Evolutionary conservation across 2,797 vertebrate genomes (phyloP).

Genomic region (Anguilla obscura): DNA sequence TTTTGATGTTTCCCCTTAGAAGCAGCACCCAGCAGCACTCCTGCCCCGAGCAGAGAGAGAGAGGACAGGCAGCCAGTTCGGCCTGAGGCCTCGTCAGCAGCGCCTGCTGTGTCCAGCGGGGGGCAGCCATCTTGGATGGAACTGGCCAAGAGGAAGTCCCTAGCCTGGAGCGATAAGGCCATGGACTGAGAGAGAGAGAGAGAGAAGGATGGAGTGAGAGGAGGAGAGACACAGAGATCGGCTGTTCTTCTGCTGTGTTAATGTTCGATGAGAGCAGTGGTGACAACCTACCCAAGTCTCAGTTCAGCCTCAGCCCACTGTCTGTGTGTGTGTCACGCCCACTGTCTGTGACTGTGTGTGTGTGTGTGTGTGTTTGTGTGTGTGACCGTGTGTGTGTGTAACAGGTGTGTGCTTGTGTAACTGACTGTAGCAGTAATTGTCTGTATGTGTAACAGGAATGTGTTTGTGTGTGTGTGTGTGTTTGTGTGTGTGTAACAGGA

Average conservation of each 20-base stretch:
- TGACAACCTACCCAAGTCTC: background rate
- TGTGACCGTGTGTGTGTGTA: background rate
- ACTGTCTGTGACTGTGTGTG: background rate
- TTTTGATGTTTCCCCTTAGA: slow-evolving; percentile 53
- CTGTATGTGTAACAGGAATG: background rate
- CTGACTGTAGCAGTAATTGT: background rate
- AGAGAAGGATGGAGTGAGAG: background rate
- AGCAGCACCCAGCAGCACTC: slow-evolving; percentile 54
- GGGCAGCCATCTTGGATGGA: slow-evolving; percentile 94
- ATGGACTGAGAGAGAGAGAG: slow-evolving; percentile 64
- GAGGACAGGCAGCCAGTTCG: slow-evolving; percentile 76
- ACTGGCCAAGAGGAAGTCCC: slow-evolving; percentile 94
- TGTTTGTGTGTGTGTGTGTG: background rate
- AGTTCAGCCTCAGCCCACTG: background rate
- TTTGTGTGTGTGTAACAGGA: background rate
- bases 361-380: background rate
- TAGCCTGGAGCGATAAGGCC: slow-evolving; percentile 95
- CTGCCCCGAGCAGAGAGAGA: slow-evolving; percentile 58
- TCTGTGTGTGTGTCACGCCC: background rate
- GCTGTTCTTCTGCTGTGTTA: background rate
- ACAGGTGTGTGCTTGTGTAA: background rate
- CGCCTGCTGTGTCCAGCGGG: slow-evolving; percentile 56
- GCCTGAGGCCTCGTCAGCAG: slow-evolving; percentile 43
- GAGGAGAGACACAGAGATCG: background rate
- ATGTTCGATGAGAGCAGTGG: background rate